phyloP scores from a whole-genome alignment of 2,113 vertebrate species.

The Callorhinus ursinus region DNA sequence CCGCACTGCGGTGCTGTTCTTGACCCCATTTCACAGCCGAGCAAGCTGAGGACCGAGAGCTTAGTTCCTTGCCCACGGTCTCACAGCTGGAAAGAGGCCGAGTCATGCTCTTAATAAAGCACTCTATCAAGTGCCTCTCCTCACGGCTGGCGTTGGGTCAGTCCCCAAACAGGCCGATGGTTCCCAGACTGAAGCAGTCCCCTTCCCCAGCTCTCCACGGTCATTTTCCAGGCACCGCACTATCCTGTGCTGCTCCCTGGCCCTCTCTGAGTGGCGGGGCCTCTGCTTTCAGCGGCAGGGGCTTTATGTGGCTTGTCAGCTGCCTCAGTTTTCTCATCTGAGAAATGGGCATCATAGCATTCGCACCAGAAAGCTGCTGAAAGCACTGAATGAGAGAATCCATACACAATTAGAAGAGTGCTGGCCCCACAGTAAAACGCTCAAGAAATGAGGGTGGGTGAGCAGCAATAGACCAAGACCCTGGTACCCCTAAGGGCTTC shows the following conservation, averaged over 20 bases:
- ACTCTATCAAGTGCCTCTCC: neutral
- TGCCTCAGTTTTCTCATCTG: slow-evolving; percentile 43
- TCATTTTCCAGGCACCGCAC: neutral
- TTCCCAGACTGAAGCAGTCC: neutral
- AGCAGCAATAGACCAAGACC: neutral
- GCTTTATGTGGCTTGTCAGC: neutral
- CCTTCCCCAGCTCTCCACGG: neutral
- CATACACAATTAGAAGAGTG: neutral
- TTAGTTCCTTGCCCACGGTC: neutral
- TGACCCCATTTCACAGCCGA: slow-evolving; percentile 21
- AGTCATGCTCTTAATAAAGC: neutral
- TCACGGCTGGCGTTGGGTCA: neutral
- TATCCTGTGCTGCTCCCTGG: neutral
- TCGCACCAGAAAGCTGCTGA: neutral
- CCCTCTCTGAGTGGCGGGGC: neutral
- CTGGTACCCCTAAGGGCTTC: neutral
- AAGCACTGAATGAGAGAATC: neutral
- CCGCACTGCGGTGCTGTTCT: neutral
- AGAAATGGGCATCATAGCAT: neutral
- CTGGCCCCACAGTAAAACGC: neutral
- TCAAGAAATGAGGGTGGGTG: neutral
- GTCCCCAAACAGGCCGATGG: neutral
- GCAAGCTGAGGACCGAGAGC: neutral
- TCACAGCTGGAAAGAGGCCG: neutral
- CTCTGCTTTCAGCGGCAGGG: neutral